Conservation (phyloP, 2,888 invertebrate genomes). For the Timandra comae region DNA sequence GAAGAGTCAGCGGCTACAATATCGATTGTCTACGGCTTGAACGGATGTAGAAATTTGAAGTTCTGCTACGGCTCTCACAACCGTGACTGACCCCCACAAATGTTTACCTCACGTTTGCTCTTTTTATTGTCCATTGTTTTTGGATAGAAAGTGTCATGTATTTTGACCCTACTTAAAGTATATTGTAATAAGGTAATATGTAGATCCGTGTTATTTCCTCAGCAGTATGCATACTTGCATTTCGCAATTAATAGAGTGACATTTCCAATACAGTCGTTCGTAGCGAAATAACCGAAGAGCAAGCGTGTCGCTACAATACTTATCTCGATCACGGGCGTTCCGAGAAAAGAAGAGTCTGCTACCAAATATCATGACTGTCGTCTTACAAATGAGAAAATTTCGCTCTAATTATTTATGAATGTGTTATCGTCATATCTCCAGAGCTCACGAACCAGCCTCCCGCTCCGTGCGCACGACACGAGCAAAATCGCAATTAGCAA, state of each 20-base stretch:
- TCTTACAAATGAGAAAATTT: constrained; percentile 78
- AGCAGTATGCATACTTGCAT: constrained; percentile 11
- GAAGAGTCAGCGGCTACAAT: constrained; percentile 60
- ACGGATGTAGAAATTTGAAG: constrained; percentile 70
- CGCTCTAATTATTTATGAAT: constrained; percentile 78
- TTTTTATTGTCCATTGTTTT: constrained; percentile 25
- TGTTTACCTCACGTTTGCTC: constrained; percentile 52
- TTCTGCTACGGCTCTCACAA: constrained; percentile 54
- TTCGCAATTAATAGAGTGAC: constrained; percentile 15
- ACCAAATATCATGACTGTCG: constrained; percentile 76
- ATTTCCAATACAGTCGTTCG: constrained; percentile 37
- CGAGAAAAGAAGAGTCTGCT: constrained; percentile 64
- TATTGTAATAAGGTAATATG: no score
- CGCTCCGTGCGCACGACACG: constrained; percentile 74
- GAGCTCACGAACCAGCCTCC: constrained; percentile 73
- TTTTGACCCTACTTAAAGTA: no score
- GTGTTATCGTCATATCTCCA: constrained; percentile 75
- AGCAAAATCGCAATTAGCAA: constrained; percentile 76
- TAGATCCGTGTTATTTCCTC: no score
- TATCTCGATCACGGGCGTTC: constrained; percentile 68
- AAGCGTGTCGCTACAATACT: constrained; percentile 63
- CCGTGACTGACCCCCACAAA: constrained; percentile 68
- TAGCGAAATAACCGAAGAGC: constrained; percentile 55
- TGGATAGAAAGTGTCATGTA: constrained; percentile 20
- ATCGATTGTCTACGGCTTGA: constrained; percentile 64